Evolutionary conservation across 2,797 vertebrate species (phyloP), one percentile per base, ranked within the genome.

Genomic region (Emys orbicularis): DNA sequence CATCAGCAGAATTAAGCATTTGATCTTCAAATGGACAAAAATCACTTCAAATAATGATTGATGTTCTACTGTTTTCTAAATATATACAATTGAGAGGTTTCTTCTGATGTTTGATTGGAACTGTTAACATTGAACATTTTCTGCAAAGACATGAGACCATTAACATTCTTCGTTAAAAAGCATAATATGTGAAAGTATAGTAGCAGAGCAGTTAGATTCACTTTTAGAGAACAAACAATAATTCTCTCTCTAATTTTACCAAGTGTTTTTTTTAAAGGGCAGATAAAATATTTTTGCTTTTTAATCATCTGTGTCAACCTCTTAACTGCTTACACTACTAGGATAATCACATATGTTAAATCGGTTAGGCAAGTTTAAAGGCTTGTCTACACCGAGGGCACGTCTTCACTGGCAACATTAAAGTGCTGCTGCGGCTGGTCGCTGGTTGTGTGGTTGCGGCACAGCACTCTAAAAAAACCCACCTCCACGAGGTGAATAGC

Each of bases 251-350:
- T 84, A 16, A 87, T 94, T 95, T 96, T 92, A 57, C 34, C 93
- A 90, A 87, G 93, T n/a, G 89, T 86, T 91, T 68, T 47, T 80
- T 68, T 50, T 59, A 25, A 54, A 87, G 91, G 79, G 0, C 89
- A 94, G 80, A 90, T 87, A 96, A n/a, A 94, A 94, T 94, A 92
- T 31, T 94, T 97, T 92, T 85, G 92, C 90, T 96, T 96, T 90
- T 97, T 89, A 87, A 97, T 96, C 90, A 92, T 82, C 94, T 94
- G 94, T 94, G 18, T 37, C 65, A 37, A 21, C 34, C 97, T 94
- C 94, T 87, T 96, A 96, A 90, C 94, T 90, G 91, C 57, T 97
- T 96, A 88, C 86, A 82, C 90, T 90, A 83, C 95, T 95, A 81
- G 56, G 61, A 96, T 95, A 96, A 96, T 96, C 89, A 94, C 59